Evolutionary conservation across 1,140 invertebrate genomes (phyloP), one percentile per base, ranked within the genome.

Genomic region (Neoseiulus cucumeris): DNA sequence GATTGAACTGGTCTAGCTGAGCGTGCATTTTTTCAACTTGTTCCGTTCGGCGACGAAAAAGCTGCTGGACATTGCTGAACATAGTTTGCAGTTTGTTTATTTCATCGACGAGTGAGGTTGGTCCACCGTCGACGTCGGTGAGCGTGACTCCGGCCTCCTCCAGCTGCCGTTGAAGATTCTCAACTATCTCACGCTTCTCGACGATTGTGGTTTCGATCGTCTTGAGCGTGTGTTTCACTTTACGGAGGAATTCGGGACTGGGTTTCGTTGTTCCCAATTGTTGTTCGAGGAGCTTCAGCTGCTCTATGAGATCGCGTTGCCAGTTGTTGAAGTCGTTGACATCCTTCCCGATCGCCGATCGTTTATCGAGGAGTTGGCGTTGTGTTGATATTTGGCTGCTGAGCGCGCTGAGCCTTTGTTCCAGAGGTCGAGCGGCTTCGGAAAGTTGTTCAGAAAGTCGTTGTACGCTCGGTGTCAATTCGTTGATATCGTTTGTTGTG

Each of bases 301-400:
- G 86, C 69, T 86, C 85, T 66, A 81, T 82, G n/a, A 84, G 82
- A 68, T 90, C 87, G 68, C 84, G 81, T 68, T 86, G 82, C 85
- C 87, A 90, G 66, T 83, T 84, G 17, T 88, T 72, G 29, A 91
- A 79, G 69, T 89, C 86, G 1, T 80, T 81, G 87, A 89, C 91
- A 68, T 87, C 87, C 73, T 91, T 84, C 25, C 92, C 76, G 65
- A 93, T 77, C 68, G 85, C 83, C 20, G 83, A 81, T 72, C 88
- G 85, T 9, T 88, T 79, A 18, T 82, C 80, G 70, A 80, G 69
- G 6, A 74, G 51, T 45, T 59, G 1, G 25, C 51, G 51, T 9
- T 59, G 51, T 2, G 14, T 59, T 17, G 25, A 29, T 1, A 67
- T 30, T 64, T 17, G 28, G 64, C 69, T 73, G 67, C 55, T 73